These are phyloP conservation scores for Pristiophorus japonicus DNA, from an alignment of 2,113 vertebrate genomes.

Conservation along the genomic window DNA sequence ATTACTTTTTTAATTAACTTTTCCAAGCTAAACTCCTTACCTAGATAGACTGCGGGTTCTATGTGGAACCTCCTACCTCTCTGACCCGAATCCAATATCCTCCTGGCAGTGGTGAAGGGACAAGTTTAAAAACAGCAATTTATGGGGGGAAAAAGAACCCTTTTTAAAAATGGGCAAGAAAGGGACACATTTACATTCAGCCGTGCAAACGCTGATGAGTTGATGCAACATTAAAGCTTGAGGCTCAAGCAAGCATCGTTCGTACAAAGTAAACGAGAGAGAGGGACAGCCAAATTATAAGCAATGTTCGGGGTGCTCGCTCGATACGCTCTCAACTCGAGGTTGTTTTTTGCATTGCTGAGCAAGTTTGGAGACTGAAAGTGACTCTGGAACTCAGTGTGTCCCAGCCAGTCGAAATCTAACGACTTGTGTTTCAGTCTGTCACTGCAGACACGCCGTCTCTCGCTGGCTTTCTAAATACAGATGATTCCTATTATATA, in stretches of 20 bases:
- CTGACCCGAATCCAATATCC: background rate
- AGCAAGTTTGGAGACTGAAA: background rate
- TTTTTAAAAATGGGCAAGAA: no score
- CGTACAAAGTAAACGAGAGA: background rate
- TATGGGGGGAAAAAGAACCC: no score
- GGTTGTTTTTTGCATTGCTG: background rate
- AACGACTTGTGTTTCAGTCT: background rate
- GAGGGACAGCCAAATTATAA: no score
- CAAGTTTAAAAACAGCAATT: no score
- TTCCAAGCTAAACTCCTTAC: background rate
- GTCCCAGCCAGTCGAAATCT: background rate
- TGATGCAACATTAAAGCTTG: no score
- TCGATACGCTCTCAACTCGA: no score
- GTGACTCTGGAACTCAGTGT: background rate
- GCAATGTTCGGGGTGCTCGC: no score
- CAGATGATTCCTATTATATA: constrained; percentile 9
- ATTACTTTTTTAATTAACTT: background rate
- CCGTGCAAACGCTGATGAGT: background rate
- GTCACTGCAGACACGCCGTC: background rate
- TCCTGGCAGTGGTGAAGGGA: no score
- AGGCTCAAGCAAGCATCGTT: background rate
- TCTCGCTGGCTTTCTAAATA: background rate
- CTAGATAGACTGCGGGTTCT: no score
- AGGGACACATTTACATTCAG: background rate
- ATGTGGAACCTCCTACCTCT: background rate